Conservation (phyloP, 2,888 invertebrate genomes). For the Prosapia bicincta region DNA sequence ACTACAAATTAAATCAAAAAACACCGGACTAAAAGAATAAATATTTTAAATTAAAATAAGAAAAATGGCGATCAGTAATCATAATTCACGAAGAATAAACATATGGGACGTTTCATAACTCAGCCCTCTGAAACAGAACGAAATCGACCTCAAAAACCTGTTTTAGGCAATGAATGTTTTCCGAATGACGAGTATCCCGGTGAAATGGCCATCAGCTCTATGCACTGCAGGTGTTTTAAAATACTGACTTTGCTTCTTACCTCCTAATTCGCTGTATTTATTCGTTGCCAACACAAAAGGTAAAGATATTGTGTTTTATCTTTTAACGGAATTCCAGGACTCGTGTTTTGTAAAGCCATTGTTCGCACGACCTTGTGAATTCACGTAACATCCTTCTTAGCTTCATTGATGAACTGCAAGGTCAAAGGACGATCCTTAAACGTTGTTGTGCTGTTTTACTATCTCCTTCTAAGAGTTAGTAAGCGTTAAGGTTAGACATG, state of each 20-base stretch:
- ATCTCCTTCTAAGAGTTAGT: too few relatives aligned
- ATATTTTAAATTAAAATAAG: background rate
- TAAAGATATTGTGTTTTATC: background rate
- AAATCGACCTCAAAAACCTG: background rate
- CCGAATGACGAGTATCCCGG: background rate
- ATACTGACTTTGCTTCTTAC: conserved; percentile 13
- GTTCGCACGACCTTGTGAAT: background rate
- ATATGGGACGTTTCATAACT: background rate
- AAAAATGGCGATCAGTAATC: background rate
- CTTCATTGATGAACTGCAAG: background rate
- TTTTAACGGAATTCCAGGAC: background rate
- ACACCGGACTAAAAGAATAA: too few relatives aligned
- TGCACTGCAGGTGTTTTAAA: conserved; percentile 23
- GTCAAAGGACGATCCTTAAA: background rate
- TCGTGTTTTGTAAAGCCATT: background rate
- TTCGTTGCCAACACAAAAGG: background rate
- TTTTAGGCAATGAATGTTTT: background rate
- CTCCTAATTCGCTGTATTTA: background rate
- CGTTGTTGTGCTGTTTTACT: background rate
- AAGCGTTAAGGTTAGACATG: too few relatives aligned
- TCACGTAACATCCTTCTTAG: background rate
- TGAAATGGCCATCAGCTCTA: background rate
- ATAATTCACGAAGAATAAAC: background rate
- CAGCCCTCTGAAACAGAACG: background rate
- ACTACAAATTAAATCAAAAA: too few relatives aligned